Percentiles rank a stretch among this genome's conserved stretches.
These are phyloP conservation scores for Isichthys henryi DNA, from an alignment of 2,113 vertebrate genomes.

Conservation along the genomic window DNA sequence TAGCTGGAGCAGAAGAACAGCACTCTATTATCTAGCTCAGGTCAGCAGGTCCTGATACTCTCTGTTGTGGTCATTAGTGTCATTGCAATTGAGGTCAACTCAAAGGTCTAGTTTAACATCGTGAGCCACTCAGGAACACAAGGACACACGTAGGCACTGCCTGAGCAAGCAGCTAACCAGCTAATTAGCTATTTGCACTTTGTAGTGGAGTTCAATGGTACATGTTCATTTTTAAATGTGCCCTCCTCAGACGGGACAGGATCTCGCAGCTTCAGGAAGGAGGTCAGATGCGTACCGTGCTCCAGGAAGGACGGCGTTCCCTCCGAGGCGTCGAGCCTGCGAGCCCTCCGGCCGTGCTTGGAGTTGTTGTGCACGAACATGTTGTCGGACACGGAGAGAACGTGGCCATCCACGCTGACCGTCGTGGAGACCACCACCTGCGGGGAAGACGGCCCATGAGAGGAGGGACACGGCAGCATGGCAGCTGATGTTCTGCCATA, in stretches of 20 bases:
- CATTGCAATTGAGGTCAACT: neutral
- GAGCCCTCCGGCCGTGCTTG: conserved; percentile 76
- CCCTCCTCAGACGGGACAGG: neutral
- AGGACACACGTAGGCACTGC: neutral
- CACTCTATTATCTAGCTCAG: neutral
- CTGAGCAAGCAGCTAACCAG: neutral
- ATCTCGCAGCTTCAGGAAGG: conserved; percentile 46
- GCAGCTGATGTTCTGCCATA: neutral
- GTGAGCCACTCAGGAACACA: neutral
- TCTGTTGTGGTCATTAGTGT: neutral
- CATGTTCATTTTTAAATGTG: neutral
- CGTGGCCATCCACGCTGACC: conserved; percentile 76
- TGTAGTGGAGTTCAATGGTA: neutral
- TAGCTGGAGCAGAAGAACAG: neutral
- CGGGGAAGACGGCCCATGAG: conserved; percentile 33
- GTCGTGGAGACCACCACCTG: conserved; percentile 80
- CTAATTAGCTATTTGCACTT: neutral
- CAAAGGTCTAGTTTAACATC: neutral
- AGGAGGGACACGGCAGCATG: neutral
- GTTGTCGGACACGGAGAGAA: conserved; percentile 77
- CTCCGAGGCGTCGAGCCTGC: conserved; percentile 79
- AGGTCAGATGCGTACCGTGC: conserved; percentile 72
- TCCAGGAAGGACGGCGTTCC: conserved; percentile 83
- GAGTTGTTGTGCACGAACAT: conserved; percentile 85
- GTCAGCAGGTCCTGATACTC: neutral